Percentiles rank a stretch among this genome's conserved stretches.
Evolutionary conservation across 2,113 vertebrate species (phyloP).

Genomic region (Progne subis): DNA sequence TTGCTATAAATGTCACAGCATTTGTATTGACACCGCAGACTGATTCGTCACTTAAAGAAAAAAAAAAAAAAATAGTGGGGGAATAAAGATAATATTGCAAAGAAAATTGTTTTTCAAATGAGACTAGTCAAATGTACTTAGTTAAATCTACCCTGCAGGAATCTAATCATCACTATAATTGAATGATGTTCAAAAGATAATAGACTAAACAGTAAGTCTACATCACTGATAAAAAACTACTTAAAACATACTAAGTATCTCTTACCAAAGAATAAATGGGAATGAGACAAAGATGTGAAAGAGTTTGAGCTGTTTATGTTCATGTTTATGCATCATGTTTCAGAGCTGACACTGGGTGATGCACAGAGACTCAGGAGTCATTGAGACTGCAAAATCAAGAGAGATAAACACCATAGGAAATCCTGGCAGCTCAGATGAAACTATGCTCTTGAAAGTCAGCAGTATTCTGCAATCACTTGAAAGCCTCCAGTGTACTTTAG

Average conservation of each 20-base stretch:
- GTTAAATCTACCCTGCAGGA: neutral
- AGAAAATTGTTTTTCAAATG: neutral
- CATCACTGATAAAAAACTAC: neutral
- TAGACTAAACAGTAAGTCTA: neutral
- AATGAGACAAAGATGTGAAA: neutral
- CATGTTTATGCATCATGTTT: neutral
- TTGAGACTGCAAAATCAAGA: neutral
- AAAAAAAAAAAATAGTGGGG: no score
- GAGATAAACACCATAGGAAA: neutral
- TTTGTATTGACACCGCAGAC: neutral
- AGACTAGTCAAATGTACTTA: neutral
- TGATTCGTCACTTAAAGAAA: neutral
- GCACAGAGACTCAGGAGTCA: neutral
- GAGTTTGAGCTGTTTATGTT: neutral
- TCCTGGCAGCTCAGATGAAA: neutral
- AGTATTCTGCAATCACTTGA: neutral
- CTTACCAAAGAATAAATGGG: neutral
- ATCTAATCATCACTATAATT: neutral
- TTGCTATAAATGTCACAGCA: conserved; percentile 42
- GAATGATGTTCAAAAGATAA: neutral
- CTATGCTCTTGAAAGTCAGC: neutral
- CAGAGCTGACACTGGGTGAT: neutral
- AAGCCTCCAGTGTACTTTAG: neutral
- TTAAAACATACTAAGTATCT: neutral
- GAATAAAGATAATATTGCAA: neutral